Conservation (phyloP, 2,888 invertebrate genomes). For the Diarsia mendica region DNA sequence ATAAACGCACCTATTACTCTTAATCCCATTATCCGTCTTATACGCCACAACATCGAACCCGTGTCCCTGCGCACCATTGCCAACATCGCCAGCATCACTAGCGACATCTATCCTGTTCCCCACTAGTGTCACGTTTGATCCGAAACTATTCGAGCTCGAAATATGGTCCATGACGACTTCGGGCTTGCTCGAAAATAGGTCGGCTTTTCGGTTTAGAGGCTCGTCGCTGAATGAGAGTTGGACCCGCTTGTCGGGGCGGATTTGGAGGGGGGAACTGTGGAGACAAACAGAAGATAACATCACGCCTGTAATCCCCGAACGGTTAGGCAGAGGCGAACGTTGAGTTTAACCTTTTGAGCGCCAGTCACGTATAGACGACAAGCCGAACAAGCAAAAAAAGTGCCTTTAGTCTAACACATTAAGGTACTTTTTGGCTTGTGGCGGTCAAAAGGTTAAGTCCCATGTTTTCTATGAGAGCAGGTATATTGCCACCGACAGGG, state of each 20-base stretch:
- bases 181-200: slow-evolving; percentile 71
- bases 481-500: too few species aligned
- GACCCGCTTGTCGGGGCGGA: slow-evolving; percentile 79
- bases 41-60: slow-evolving; percentile 92
- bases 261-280: slow-evolving; percentile 77
- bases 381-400: too few species aligned
- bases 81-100: slow-evolving; percentile 77
- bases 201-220: slow-evolving; percentile 75
- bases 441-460: too few species aligned
- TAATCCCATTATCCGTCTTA: slow-evolving; percentile 90
- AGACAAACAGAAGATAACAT: neutral
- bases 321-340: neutral
- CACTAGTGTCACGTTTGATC: slow-evolving; percentile 94
- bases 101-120: slow-evolving; percentile 96
- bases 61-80: slow-evolving; percentile 67
- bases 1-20: slow-evolving; percentile 82
- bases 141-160: slow-evolving; percentile 92
- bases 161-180: slow-evolving; percentile 79
- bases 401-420: too few species aligned
- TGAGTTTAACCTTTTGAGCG: too few species aligned
- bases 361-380: too few species aligned
- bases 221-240: slow-evolving; percentile 84
- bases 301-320: neutral
- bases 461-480: neutral
- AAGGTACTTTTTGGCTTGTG: too few species aligned